Percentiles rank a stretch among this genome's conserved stretches.
These are phyloP conservation scores for Rhogogaster chlorosoma DNA, from an alignment of 2,888 invertebrate genomes.

Conservation along the genomic window DNA sequence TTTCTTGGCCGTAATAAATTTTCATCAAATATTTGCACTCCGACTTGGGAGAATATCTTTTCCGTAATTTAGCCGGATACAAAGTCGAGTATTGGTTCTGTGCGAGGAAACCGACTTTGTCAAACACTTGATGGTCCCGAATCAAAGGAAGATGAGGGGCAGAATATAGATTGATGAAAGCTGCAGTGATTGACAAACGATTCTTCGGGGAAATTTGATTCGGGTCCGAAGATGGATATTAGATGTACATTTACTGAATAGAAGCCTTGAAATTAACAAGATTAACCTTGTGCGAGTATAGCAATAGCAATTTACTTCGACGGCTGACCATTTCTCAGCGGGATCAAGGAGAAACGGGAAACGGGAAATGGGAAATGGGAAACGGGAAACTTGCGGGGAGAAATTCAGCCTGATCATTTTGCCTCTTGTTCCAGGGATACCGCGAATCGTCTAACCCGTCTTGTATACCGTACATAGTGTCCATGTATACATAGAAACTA, in stretches of 20 bases:
- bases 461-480: not conserved
- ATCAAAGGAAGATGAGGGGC: not conserved
- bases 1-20: not conserved
- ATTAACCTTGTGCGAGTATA: not conserved
- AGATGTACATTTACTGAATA: not conserved
- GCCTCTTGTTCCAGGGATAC: constrained; percentile 1
- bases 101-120: not conserved
- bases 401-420: constrained; percentile 5
- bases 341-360: constrained; percentile 11
- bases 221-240: not conserved
- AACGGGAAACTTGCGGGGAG: not conserved
- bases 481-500: not conserved
- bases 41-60: not conserved
- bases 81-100: constrained; percentile 5
- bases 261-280: constrained; percentile 25
- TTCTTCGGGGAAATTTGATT: not conserved
- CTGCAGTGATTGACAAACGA: constrained; percentile 30
- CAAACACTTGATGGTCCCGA: constrained; percentile 16
- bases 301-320: not conserved
- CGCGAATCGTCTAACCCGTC: not conserved
- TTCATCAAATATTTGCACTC: not conserved
- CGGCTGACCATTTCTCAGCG: constrained; percentile 25
- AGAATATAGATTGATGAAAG: not conserved
- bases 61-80: not conserved
- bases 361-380: not conserved